Conservation (phyloP, 2,888 invertebrate species). For the Sthenelais limicola region DNA sequence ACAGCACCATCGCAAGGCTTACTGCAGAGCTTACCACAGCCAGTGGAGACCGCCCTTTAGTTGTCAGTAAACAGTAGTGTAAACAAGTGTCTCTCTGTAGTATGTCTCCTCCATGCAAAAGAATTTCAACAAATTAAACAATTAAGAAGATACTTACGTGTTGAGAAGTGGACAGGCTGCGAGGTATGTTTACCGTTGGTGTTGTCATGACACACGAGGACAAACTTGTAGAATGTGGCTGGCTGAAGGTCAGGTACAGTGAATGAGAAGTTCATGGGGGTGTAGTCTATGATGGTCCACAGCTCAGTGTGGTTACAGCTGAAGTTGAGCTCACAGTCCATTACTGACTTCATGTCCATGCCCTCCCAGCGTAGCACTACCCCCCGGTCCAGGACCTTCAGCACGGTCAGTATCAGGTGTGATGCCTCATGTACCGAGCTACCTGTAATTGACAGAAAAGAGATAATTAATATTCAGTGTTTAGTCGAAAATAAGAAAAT, state of each 20-base stretch:
- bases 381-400: not conserved
- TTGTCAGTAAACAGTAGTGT: too few species aligned
- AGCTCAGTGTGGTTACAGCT: constrained; percentile 18
- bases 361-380: constrained; percentile 25
- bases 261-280: constrained; percentile 25
- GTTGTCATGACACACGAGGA: constrained; percentile 24
- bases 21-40: too few species aligned
- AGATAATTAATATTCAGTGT: too few species aligned
- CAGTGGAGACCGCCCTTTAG: too few species aligned
- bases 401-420: not conserved
- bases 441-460: too few species aligned
- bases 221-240: constrained; percentile 28
- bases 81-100: too few species aligned
- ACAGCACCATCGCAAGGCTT: too few species aligned
- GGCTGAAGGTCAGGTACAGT: constrained; percentile 18
- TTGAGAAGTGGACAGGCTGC: constrained; percentile 21
- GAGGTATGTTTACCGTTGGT: constrained; percentile 34
- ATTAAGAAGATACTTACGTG: too few species aligned
- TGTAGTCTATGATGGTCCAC: constrained; percentile 35
- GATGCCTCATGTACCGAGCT: constrained; percentile 25
- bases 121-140: too few species aligned
- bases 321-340: constrained; percentile 33
- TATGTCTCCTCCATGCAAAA: too few species aligned
- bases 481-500: too few species aligned
- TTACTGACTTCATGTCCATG: constrained; percentile 11